Evolutionary conservation across 2,113 vertebrate species (phyloP).

Genomic region (Columba janthina): DNA sequence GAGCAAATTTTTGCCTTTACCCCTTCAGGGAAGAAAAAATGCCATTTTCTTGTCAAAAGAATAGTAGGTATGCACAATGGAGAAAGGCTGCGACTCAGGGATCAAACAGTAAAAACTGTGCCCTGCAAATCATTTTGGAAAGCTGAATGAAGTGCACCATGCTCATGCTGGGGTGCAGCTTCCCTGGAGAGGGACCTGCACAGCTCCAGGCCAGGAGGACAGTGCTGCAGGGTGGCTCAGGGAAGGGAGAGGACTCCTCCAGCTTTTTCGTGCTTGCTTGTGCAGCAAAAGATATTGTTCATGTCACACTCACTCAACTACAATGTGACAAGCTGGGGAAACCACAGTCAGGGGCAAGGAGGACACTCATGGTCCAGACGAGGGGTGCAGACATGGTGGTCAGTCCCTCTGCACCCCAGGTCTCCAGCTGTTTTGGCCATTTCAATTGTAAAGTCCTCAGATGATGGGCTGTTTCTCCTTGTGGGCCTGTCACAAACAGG

Average conservation of each 20-base stretch:
- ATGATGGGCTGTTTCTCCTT: background rate
- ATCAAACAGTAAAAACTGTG: background rate
- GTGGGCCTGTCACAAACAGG: background rate
- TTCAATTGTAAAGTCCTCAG: background rate
- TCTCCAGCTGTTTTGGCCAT: background rate
- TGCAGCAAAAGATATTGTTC: background rate
- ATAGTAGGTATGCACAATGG: background rate
- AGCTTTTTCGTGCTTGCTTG: background rate
- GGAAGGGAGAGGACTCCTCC: background rate
- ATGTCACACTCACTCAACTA: background rate
- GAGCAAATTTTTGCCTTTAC: background rate
- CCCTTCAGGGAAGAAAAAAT: background rate
- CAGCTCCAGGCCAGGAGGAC: background rate
- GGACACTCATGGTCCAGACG: background rate
- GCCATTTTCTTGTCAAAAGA: background rate
- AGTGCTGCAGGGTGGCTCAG: background rate
- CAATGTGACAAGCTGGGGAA: background rate
- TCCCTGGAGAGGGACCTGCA: background rate
- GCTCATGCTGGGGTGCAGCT: background rate
- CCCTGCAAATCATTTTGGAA: background rate
- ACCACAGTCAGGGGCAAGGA: background rate
- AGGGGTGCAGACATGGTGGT: background rate
- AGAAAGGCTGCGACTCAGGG: background rate
- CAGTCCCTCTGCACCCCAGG: background rate
- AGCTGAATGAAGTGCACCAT: background rate